Conservation (phyloP, 2,888 invertebrate genomes). For the Caenorhabditis virilis region DNA sequence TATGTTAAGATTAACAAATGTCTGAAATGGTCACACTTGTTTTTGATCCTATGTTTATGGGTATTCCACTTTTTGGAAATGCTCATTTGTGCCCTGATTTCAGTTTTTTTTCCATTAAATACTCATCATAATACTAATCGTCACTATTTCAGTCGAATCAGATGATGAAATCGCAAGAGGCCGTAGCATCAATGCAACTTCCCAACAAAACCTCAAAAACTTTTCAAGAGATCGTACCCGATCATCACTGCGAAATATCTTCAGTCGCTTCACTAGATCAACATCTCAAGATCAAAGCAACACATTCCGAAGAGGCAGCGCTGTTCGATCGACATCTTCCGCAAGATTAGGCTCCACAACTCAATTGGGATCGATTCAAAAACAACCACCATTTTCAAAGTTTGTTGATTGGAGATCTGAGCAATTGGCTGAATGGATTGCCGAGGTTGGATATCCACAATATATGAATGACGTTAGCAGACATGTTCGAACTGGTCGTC, state of each 20-base stretch:
- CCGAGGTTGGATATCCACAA: conserved; percentile 54
- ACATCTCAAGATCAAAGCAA: conserved; percentile 61
- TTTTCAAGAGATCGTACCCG: conserved; percentile 64
- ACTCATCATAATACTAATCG: no score
- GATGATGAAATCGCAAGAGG: conserved; percentile 66
- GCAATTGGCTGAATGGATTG: conserved; percentile 59
- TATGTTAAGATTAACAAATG: no score
- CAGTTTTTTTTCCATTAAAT: no score
- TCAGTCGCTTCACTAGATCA: conserved; percentile 61
- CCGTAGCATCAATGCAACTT: conserved; percentile 38
- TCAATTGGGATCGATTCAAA: conserved; percentile 49
- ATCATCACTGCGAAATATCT: conserved; percentile 64
- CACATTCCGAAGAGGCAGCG: conserved; percentile 45
- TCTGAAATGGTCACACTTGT: no score
- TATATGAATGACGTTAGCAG: conserved; percentile 81
- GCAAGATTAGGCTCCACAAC: conserved; percentile 53
- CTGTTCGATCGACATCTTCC: conserved; percentile 53
- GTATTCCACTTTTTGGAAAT: no score
- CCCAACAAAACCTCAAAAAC: conserved; percentile 40
- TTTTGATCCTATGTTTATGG: no score
- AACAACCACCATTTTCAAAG: conserved; percentile 62
- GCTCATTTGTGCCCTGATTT: no score
- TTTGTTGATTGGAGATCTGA: conserved; percentile 67
- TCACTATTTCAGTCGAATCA: conserved; percentile 61
- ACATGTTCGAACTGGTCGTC: conserved; percentile 83